These are phyloP conservation scores for Ormyrus labotus DNA, from an alignment of 2,888 invertebrate species.

Conservation along the genomic window DNA sequence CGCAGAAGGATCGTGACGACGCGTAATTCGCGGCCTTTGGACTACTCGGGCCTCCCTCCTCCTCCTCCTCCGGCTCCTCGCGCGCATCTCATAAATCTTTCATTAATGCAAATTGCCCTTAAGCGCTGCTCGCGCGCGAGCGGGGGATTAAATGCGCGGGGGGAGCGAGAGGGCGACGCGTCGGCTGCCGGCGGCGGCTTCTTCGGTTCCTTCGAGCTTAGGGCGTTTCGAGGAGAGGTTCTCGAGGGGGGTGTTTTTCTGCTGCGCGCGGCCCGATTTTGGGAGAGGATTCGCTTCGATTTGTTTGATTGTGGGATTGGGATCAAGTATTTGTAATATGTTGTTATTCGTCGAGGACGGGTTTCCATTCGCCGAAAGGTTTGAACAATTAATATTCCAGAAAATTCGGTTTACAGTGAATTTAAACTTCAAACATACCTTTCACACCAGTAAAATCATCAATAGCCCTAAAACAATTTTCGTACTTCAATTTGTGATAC, in stretches of 20 bases:
- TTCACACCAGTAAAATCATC: too few species aligned
- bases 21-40: conserved; percentile 48
- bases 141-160: conserved; percentile 20
- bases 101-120: conserved; percentile 56
- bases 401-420: too few species aligned
- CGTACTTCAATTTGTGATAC: too few species aligned
- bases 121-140: conserved; percentile 38
- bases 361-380: too few species aligned
- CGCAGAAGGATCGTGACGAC: conserved; percentile 50
- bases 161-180: background rate
- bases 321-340: too few species aligned
- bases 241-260: background rate
- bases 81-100: conserved; percentile 56
- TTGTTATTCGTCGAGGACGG: too few species aligned
- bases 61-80: background rate
- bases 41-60: background rate
- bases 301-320: too few species aligned
- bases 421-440: too few species aligned
- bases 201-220: background rate
- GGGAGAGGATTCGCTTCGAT: too few species aligned
- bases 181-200: conserved; percentile 14
- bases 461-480: too few species aligned
- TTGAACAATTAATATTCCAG: too few species aligned
- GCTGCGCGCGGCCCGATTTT: background rate
- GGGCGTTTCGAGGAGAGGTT: background rate